Evolutionary conservation across 2,113 vertebrate species (phyloP), one percentile per base, ranked within the genome.

Genomic region (Desmodus rotundus): DNA sequence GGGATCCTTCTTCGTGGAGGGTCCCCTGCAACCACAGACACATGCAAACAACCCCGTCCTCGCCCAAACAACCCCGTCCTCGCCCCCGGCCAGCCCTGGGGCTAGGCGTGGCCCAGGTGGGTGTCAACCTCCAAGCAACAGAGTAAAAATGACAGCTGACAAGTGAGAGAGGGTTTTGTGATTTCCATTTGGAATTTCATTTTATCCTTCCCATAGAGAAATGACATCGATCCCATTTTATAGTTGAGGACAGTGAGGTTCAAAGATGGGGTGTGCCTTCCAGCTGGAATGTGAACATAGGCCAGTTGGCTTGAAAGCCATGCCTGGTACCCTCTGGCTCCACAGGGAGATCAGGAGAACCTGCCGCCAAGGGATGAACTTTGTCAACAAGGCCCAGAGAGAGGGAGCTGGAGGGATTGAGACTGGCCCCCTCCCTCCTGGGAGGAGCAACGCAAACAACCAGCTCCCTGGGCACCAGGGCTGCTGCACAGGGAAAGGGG

Each of bases 401-500:
- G 92, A 97, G 63, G 15, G 89, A 96, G 78, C 85, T 52, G 73
- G 38, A 87, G 81, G 47, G 67, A 94, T 77, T 41, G 84, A 89
- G 91, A 85, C 76, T 36, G 73, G 92, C 50, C 17, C 9, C 36
- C 50, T 90, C 72, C 70, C 93, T 89, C 80, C 76, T 28, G 92
- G 70, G 89, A 61, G 6, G 14, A 95, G 58, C 38, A 81, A 82
- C 58, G 56, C 73, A 96, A 97, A 98, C 96, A 98, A 96, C 38
- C 4, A 5, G 52, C 33, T 87, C 95, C 95, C 96, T 70, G 81
- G 89, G 80, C 8, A 33, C 78, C 74, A 41, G 11, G 36, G 78
- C 96, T 76, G 63, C 45, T 70, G 19, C 65, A 14, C 31, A 20
- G 82, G 73, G 85, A 68, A 88, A 12, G 9, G 26, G 58, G 54